Evolutionary conservation across 2,888 invertebrate species (phyloP).

Genomic region (Galerucella pusilla): DNA sequence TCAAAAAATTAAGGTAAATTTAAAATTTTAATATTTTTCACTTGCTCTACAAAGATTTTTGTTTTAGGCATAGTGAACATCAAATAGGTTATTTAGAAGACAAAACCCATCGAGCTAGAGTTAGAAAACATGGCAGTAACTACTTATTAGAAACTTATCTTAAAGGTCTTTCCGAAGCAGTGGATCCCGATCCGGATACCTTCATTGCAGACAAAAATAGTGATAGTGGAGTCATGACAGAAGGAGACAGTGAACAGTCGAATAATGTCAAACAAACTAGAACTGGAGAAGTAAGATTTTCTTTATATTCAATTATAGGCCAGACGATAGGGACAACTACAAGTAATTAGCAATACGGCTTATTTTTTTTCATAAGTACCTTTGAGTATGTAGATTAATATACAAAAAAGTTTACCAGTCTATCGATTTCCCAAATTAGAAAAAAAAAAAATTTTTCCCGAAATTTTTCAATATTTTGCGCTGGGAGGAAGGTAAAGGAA

Average conservation of each 20-base stretch:
- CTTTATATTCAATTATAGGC: background rate
- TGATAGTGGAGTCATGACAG: conserved; percentile 77
- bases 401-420: no score
- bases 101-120: conserved; percentile 78
- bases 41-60: background rate
- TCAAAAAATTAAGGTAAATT: conserved; percentile 62
- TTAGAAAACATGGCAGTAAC: conserved; percentile 82
- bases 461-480: no score
- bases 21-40: background rate
- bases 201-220: conserved; percentile 74
- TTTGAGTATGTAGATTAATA: no score
- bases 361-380: no score
- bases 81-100: conserved; percentile 83
- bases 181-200: conserved; percentile 59
- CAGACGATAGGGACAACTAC: no score
- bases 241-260: conserved; percentile 70
- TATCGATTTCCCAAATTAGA: no score
- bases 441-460: no score
- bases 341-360: no score
- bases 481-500: no score
- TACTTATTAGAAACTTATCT: conserved; percentile 83
- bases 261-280: conserved; percentile 57
- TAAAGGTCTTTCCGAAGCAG: conserved; percentile 68
- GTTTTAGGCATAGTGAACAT: conserved; percentile 69
- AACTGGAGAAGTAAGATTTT: conserved; percentile 57